A percentile compares a stretch with the other conserved stretches of the same genome.
These are phyloP conservation scores for Diogma glabrata DNA, from an alignment of 2,888 invertebrate genomes.

Conservation along the genomic window DNA sequence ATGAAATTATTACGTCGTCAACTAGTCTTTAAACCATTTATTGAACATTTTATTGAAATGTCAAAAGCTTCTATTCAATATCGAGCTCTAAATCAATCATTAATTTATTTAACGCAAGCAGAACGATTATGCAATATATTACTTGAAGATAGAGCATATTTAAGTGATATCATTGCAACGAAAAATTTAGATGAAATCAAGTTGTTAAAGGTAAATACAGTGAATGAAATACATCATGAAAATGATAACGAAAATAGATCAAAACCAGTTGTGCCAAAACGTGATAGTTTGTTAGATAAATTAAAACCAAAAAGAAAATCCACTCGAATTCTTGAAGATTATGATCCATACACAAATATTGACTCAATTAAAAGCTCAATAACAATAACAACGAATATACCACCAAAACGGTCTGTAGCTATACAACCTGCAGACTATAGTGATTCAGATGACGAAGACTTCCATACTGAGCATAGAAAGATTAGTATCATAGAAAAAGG, in stretches of 20 bases:
- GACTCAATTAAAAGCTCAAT: conserved; percentile 6
- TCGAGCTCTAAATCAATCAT: conserved; percentile 47
- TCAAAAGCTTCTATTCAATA: conserved; percentile 51
- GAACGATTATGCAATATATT: conserved; percentile 51
- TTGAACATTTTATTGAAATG: conserved; percentile 60
- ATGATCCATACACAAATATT: conserved; percentile 16
- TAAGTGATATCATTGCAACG: conserved; percentile 40
- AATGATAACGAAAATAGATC: conserved; percentile 5
- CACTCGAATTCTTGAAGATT: not conserved
- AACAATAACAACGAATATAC: too few relatives aligned
- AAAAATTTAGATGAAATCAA: conserved; percentile 40
- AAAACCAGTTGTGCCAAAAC: conserved; percentile 25
- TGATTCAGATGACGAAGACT: conserved; percentile 4
- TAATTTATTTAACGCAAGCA: conserved; percentile 59
- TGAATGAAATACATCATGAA: conserved; percentile 18
- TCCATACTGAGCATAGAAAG: too few relatives aligned
- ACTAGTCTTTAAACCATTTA: conserved; percentile 56
- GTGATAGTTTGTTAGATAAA: conserved; percentile 23
- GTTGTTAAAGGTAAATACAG: conserved; percentile 34
- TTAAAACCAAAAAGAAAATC: conserved; percentile 11
- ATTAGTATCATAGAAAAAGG: not conserved
- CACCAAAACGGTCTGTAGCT: too few relatives aligned
- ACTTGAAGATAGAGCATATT: conserved; percentile 45
- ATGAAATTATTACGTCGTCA: conserved; percentile 48
- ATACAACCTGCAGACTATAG: conserved; percentile 1